phyloP scores from a whole-genome alignment of 2,888 invertebrate species.

The Laspeyria flexula region DNA sequence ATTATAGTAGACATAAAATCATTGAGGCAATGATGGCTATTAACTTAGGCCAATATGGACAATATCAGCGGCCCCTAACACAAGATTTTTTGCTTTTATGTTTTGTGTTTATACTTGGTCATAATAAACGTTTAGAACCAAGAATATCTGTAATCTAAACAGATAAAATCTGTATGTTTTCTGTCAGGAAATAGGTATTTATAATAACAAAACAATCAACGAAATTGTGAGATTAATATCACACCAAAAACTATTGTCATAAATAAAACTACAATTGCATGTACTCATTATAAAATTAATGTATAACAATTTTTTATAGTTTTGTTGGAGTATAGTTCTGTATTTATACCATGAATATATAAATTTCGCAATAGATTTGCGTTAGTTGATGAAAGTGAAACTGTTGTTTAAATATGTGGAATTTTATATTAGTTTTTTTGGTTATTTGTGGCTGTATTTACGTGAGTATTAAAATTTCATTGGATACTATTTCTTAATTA shows the following conservation, averaged over 20 bases:
- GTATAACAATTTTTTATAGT: background rate
- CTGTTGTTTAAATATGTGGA: constrained; percentile 19
- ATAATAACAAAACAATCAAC: background rate
- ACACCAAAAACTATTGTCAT: background rate
- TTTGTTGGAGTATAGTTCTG: constrained; percentile 1
- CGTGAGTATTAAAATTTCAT: constrained; percentile 37
- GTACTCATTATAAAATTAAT: background rate
- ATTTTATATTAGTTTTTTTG: constrained; percentile 21
- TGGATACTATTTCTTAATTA: too few relatives aligned
- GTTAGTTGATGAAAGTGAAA: background rate
- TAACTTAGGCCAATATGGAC: too few relatives aligned
- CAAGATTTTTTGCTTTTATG: too few relatives aligned
- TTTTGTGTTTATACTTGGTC: too few relatives aligned
- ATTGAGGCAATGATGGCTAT: too few relatives aligned
- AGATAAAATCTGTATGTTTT: too few relatives aligned
- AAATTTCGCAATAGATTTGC: background rate
- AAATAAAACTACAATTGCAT: background rate
- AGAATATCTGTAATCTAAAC: too few relatives aligned
- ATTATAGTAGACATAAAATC: too few relatives aligned
- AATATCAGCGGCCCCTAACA: too few relatives aligned
- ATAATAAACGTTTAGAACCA: too few relatives aligned
- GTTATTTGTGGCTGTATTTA: constrained; percentile 25
- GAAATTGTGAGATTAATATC: background rate
- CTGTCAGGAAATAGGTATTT: too few relatives aligned
- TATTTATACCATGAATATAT: constrained; percentile 4